A percentile compares a stretch with the other conserved stretches of the same genome.
Evolutionary conservation across 2,888 invertebrate genomes (phyloP).

Genomic region (Agonopterix alstromeriana): DNA sequence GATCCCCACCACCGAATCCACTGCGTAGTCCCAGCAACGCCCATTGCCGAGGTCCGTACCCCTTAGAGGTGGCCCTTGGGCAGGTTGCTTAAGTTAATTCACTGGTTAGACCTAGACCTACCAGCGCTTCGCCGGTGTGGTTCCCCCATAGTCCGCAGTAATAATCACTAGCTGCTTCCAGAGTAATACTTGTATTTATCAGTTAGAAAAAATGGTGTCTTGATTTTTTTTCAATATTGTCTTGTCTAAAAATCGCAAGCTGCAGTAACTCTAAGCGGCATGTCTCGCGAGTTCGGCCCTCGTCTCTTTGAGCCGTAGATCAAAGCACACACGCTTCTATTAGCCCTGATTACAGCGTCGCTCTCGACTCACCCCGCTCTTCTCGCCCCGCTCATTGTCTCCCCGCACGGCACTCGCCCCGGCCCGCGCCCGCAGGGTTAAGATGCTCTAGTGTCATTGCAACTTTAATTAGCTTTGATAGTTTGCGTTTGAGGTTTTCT

Average conservation of each 20-base stretch:
- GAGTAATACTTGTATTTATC: too few relatives aligned
- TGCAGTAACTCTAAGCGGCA: conserved; percentile 12
- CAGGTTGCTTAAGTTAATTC: too few relatives aligned
- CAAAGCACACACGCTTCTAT: conserved; percentile 74
- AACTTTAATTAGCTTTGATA: conserved; percentile 68
- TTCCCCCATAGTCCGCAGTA: too few relatives aligned
- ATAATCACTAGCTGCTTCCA: too few relatives aligned
- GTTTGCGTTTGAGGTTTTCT: conserved; percentile 8
- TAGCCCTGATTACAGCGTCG: conserved; percentile 68
- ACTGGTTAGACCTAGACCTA: too few relatives aligned
- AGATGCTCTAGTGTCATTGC: conserved; percentile 61
- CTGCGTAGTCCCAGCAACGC: too few relatives aligned
- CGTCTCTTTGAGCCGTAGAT: conserved; percentile 69
- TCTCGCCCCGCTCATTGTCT: conserved; percentile 27
- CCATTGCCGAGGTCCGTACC: too few relatives aligned
- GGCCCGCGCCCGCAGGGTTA: conserved; percentile 41
- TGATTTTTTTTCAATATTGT: not conserved
- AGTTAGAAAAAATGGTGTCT: too few relatives aligned
- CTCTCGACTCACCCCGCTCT: conserved; percentile 8
- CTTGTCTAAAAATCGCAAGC: conserved; percentile 23
- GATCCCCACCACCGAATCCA: too few relatives aligned
- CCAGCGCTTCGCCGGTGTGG: too few relatives aligned
- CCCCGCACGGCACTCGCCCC: conserved; percentile 38
- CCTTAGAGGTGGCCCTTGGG: too few relatives aligned
- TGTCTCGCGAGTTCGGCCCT: conserved; percentile 51